A percentile compares a stretch with the other conserved stretches of the same genome.
These are phyloP conservation scores for Protophormia terraenovae DNA, from an alignment of 2,888 invertebrate species.

Conservation along the genomic window DNA sequence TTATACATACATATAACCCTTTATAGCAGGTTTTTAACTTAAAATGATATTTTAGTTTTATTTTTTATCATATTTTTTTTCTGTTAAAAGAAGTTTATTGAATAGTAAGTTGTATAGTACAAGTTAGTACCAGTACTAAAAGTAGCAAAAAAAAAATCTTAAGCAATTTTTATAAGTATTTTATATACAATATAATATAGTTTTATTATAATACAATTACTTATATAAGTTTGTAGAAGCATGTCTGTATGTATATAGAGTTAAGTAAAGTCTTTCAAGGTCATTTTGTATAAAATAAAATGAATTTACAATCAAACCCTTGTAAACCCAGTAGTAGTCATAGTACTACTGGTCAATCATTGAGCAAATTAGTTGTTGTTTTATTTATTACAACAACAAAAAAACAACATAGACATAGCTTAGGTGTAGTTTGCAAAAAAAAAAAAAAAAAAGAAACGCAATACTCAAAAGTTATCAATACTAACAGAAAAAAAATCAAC, in stretches of 20 bases:
- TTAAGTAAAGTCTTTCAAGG: conserved; percentile 59
- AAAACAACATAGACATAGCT: not conserved
- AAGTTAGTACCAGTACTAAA: not conserved
- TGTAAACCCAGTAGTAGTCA: not conserved
- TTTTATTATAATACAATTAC: conserved; percentile 26
- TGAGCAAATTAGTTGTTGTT: conserved; percentile 23
- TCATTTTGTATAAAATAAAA: conserved; percentile 37
- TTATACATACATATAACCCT: conserved; percentile 1
- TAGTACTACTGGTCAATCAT: conserved; percentile 37
- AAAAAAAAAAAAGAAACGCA: not conserved
- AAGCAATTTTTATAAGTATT: conserved; percentile 15
- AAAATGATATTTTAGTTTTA: conserved; percentile 14
- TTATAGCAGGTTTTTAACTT: conserved; percentile 2
- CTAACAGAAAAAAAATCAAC: not conserved
- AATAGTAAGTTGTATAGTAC: not conserved
- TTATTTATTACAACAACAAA: not conserved
- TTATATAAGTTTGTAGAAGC: conserved; percentile 31
- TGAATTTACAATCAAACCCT: conserved; percentile 17
- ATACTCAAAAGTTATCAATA: conserved; percentile 42
- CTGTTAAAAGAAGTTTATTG: not conserved
- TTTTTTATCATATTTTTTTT: not conserved
- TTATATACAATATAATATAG: not conserved
- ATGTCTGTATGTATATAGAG: conserved; percentile 10
- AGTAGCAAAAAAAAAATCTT: not conserved
- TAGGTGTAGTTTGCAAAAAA: conserved; percentile 12